Evolutionary conservation across 2,113 vertebrate genomes (phyloP), one percentile per base, ranked within the genome.

Genomic region (Peromyscus polionotus): DNA sequence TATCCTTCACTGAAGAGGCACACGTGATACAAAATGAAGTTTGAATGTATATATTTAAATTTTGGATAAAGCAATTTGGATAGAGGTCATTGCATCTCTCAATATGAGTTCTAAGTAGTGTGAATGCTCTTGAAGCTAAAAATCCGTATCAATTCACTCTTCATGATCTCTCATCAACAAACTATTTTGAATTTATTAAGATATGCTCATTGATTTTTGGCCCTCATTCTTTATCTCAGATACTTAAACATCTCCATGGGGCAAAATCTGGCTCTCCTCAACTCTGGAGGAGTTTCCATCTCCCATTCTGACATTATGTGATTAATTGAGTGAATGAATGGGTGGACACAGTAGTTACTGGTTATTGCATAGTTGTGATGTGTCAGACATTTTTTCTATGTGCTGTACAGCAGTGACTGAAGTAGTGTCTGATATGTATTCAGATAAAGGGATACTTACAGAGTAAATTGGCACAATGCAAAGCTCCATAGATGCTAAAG

Each of bases 71-170:
- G 11, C n/a, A n/a, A 57, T 81, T 91, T 91, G 54, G 36, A 61
- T 20, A 88, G 59, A 92, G 5, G 68, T 10, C 16, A 22, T 93
- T 83, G 39, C 61, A 26, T 68, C 75, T 92, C 1, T 92, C 42
- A 90, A 90, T 84, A n/a, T 96, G 86, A 93, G 54, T 84, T 73
- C 20, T 70, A 68, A 88, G 72, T 36, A 90, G 48, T 12, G 1
- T n/a, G n/a, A 19, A 3, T 76, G 19, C 1, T 19, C 3, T 14
- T 0, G 7, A 19, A 90, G 59, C 61, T 33, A 45, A 72, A 26
- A 70, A 70, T 92, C 39, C 57, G 92, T 63, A 77, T 5, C 57
- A 79, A 61, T 80, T 72, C n/a, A 70, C 75, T 65, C 45, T 97
- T 90, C 7, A 4, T 65, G 7, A 28, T 85, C 9, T 75, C 51